Evolutionary conservation across 2,113 vertebrate genomes (phyloP).

Genomic region (Xenopus borealis): DNA sequence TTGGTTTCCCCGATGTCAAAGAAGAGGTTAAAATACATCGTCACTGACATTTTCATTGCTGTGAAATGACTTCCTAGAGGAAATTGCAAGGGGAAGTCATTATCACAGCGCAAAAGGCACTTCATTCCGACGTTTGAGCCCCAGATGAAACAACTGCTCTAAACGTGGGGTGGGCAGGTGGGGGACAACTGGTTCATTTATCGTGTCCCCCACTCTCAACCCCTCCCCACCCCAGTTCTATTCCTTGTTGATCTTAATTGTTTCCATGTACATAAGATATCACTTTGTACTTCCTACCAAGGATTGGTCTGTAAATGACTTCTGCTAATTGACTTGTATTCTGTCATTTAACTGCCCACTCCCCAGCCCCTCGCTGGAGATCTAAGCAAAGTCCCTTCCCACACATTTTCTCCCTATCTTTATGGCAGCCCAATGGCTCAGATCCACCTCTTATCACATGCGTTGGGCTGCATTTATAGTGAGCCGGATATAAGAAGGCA

Average conservation of each 20-base stretch:
- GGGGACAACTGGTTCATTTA: constrained; percentile 64
- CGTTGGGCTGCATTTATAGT: too few species aligned
- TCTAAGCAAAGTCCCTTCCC: too few species aligned
- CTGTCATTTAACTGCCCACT: constrained; percentile 48
- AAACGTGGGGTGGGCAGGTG: constrained; percentile 36
- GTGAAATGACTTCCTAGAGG: constrained; percentile 68
- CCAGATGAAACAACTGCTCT: constrained; percentile 62
- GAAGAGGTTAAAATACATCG: constrained; percentile 24
- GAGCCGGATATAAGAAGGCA: too few species aligned
- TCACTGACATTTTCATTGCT: constrained; percentile 62
- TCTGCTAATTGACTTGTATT: constrained; percentile 65
- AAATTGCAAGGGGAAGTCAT: constrained; percentile 76
- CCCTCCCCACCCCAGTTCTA: too few species aligned
- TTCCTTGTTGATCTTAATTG: constrained; percentile 73
- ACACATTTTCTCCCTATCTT: too few species aligned
- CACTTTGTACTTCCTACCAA: constrained; percentile 59
- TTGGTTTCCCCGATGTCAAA: background rate
- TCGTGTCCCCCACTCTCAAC: constrained; percentile 65
- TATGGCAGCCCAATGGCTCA: too few species aligned
- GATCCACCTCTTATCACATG: too few species aligned
- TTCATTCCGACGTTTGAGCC: constrained; percentile 57
- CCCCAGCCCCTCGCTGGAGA: background rate
- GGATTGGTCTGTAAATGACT: constrained; percentile 57
- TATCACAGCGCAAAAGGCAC: constrained; percentile 53
- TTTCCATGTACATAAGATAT: constrained; percentile 67